phyloP scores from a whole-genome alignment of 2,113 vertebrate species.

The Erpornis zantholeuca region DNA sequence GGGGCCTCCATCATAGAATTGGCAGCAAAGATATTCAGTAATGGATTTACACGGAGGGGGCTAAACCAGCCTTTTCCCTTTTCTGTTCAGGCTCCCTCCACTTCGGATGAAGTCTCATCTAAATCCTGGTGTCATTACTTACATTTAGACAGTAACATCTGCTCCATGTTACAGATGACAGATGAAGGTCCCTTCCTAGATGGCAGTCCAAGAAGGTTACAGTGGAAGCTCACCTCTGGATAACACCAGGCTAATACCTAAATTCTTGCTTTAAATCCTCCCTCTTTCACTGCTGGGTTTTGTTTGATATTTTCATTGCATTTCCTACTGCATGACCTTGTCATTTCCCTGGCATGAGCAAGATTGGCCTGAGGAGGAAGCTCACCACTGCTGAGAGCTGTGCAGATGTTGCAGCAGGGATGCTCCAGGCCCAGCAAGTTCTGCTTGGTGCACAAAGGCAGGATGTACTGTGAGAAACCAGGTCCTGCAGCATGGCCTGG shows the following conservation, averaged over 20 bases:
- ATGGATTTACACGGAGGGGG: not conserved
- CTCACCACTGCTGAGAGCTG: accelerated
- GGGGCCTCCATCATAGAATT: not conserved
- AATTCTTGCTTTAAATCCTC: not conserved
- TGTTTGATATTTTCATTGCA: not conserved
- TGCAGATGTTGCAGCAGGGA: not conserved
- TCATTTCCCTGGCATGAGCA: not conserved
- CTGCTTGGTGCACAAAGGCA: not conserved
- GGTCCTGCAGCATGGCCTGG: not conserved
- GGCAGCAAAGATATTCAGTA: not conserved
- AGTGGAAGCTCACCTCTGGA: not conserved
- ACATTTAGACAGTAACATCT: not conserved
- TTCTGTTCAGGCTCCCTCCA: not conserved
- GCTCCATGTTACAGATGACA: not conserved
- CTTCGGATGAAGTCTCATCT: not conserved
- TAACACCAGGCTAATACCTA: not conserved
- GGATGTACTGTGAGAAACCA: accelerated
- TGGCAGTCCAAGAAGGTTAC: not conserved
- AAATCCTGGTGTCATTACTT: not conserved
- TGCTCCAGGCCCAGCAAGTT: not conserved
- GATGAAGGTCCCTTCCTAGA: not conserved
- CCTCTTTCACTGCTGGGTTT: not conserved
- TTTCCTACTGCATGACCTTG: not conserved
- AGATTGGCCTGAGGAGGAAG: not conserved
- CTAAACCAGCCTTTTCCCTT: not conserved